A percentile compares a stretch with the other conserved stretches of the same genome.
Conservation (phyloP, 92 coral and sea anemone species). For the Hydrozoanthus gracilis region DNA sequence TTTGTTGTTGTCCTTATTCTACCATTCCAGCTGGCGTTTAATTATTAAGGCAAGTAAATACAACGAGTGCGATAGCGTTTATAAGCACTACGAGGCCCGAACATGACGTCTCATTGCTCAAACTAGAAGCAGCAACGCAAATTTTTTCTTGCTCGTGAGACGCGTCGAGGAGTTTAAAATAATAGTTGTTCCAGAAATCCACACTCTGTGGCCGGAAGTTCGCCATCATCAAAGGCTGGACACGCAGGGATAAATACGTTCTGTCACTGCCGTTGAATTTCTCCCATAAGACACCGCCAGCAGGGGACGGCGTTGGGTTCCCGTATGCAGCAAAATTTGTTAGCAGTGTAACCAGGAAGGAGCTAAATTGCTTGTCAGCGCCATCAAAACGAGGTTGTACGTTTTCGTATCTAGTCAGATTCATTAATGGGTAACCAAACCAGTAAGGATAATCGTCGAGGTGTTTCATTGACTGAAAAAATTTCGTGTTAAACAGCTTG, state of each 20-base stretch:
- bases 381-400: constrained; percentile 36
- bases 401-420: constrained; percentile 24
- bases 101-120: background rate
- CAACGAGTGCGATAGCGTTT: background rate
- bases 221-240: constrained; percentile 53
- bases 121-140: constrained; percentile 15
- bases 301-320: constrained; percentile 53
- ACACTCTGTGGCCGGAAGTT: constrained; percentile 65
- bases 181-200: constrained; percentile 84
- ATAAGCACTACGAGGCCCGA: background rate
- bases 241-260: constrained; percentile 64
- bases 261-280: constrained; percentile 61
- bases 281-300: constrained; percentile 66
- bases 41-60: background rate
- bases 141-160: background rate
- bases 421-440: constrained; percentile 41
- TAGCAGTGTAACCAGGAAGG: constrained; percentile 37
- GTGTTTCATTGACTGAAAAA: constrained; percentile 13
- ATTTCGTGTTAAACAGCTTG: constrained; percentile 1
- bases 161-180: constrained; percentile 61
- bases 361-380: constrained; percentile 56
- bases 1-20: no score
- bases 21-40: no score
- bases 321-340: constrained; percentile 66
- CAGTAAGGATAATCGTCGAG: constrained; percentile 33